Base-by-base conservation (phyloP, 2,888 invertebrate species). In the Rhorus exstirpatorius region DNA sequence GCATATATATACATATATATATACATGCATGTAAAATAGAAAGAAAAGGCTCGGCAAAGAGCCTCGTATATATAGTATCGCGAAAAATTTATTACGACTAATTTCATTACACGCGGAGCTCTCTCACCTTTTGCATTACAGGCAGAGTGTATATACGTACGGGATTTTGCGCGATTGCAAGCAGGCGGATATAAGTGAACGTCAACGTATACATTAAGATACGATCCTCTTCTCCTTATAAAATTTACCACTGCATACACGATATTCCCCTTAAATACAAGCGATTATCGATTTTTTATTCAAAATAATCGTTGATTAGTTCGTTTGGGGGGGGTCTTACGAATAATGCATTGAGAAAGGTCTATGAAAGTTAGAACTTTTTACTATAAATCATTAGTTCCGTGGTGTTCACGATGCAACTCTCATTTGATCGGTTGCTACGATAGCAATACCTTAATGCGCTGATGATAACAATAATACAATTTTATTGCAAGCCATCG, bases 61-160 rank as follows among this genome's bases (percentile, higher is more conserved):
- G 38, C 38, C 46, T 65, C 70, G 46, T n/a, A n/a, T n/a, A n/a
- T n/a, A n/a, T 72, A 55, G 24, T 24, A 67, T 72, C 38, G 72
- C 65, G 67, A 60, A 67, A n/a, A 79, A 79, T 79, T 79, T 79
- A 79, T 72, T 72, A 72, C 79, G 72, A 72, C 65, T 60, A 72
- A 72, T 72, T 79, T 79, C 72, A 72, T 79, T 79, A 79, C 58
- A 72, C 72, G 26, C 65, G 10, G 38, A 35, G 53, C 51, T 21
- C 49, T 53, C 53, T 53, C 49, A 21, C 31, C n/a, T 55, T n/a
- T n/a, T 61, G 70, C 61, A 70, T 61, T 63, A 53, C 58, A 12
- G 46, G 21, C 51, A 12, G 10, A n/a, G 21, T n/a, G n/a, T 26
- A 46, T 21, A 31, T 49, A 31, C 31, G 7, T 46, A 14, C 38